Evolutionary conservation across 1,140 invertebrate species (phyloP), one percentile per base, ranked within the genome.

Genomic region (Conus ventricosus): DNA sequence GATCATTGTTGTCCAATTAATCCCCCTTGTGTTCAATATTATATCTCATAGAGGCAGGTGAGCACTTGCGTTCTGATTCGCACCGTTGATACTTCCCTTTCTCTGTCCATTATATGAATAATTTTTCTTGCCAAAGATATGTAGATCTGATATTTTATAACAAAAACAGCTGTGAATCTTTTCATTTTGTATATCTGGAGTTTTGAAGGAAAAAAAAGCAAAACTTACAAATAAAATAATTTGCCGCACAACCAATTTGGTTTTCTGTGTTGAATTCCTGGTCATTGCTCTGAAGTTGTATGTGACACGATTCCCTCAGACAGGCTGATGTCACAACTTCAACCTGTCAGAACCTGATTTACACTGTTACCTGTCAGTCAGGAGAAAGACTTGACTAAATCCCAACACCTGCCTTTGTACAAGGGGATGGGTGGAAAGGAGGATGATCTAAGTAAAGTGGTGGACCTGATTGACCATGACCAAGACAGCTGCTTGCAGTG

Each of bases 91-190:
- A 53, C 13, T 5, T 75, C 20, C 55, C 10, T 76, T 87, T 87
- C 53, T 87, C 71, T 75, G 27, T 85, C 23, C 17, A 67, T 75
- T 78, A 13, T 25, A 10, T 13, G 39, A 82, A 83, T 13, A 20
- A 23, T 27, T 57, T 6, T 87, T 87, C 57, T 87, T 15, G 23
- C 75, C 51, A 78, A 78, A 87, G 85, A 87, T 53, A 57, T 71
- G 75, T 85, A 85, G 85, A 85, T 39, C n/a, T 57, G 75, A 87
- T 87, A 87, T 87, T 87, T 87, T 87, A 87, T 87, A 85, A 84
- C 23, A 63, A 57, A 53, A 86, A 78, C 53, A 53, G n/a, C 53
- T 87, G 71, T 78, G 75, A 80, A 23, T 60, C 23, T 63, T 84
- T 81, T 60, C 55, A 13, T 54, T 78, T 20, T 87, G 75, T 87